phyloP scores from a whole-genome alignment of 2,797 vertebrate species.

The Epinephelus awoara region DNA sequence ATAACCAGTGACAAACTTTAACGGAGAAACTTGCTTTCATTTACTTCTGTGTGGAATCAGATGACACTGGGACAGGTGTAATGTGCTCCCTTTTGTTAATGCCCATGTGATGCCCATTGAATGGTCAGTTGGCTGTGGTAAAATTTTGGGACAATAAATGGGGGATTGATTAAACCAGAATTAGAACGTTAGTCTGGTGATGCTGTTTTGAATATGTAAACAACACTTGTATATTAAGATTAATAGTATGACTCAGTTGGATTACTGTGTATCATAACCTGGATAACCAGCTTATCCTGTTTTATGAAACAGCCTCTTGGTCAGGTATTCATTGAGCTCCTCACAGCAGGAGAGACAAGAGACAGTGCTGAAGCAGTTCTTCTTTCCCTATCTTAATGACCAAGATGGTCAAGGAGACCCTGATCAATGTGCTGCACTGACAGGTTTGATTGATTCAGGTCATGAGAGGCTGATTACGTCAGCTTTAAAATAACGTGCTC shows the following conservation, averaged over 20 bases:
- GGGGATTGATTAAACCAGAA: fast-evolving
- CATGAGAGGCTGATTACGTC: constrained; percentile 44
- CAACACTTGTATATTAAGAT: not conserved
- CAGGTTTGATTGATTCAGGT: constrained; percentile 50
- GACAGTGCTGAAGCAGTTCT: not conserved
- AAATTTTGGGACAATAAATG: not conserved
- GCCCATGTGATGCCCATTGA: too few species aligned
- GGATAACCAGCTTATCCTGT: constrained; percentile 17
- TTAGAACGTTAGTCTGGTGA: not conserved
- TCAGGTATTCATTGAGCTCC: constrained; percentile 41
- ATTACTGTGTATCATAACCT: constrained; percentile 11
- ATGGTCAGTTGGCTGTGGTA: not conserved
- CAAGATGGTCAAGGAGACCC: constrained; percentile 21
- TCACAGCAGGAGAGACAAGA: constrained; percentile 32
- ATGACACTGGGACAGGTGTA: too few species aligned
- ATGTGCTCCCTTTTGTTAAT: too few species aligned
- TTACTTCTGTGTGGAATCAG: too few species aligned
- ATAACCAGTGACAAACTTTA: too few species aligned
- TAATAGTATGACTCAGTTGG: not conserved
- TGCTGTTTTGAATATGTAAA: not conserved
- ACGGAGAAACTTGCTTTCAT: too few species aligned
- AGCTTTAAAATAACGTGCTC: constrained; percentile 27
- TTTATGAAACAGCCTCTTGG: constrained; percentile 34
- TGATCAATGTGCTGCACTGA: constrained; percentile 33
- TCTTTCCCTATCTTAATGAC: constrained; percentile 27